Conservation (phyloP, 2,888 invertebrate genomes). For the Cyrtodaria siliqua region DNA sequence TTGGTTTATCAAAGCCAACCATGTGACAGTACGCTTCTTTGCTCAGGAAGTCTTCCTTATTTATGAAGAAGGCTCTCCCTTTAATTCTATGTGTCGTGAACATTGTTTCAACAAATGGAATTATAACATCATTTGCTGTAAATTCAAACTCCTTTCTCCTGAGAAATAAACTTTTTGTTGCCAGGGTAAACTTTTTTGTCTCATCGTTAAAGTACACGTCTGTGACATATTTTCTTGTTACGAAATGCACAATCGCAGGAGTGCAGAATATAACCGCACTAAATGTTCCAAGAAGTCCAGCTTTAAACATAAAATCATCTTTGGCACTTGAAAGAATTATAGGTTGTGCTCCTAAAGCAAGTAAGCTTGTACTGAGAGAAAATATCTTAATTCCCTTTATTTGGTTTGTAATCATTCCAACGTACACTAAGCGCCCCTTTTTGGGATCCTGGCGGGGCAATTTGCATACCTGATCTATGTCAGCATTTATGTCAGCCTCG, state of each 20-base stretch:
- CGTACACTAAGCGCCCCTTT: constrained; percentile 88
- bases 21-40: constrained; percentile 93
- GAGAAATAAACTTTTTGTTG: constrained; percentile 76
- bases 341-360: constrained; percentile 92
- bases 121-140: constrained; percentile 91
- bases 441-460: constrained; percentile 59
- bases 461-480: constrained; percentile 37
- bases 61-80: constrained; percentile 91
- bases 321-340: constrained; percentile 81
- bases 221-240: constrained; percentile 95
- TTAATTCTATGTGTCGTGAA: constrained; percentile 92
- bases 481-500: not conserved
- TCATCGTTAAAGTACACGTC: constrained; percentile 90
- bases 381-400: constrained; percentile 93
- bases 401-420: constrained; percentile 90
- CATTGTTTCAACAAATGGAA: constrained; percentile 93
- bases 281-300: constrained; percentile 89
- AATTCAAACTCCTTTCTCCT: constrained; percentile 88
- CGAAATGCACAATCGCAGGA: constrained; percentile 92
- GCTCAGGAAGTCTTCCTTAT: constrained; percentile 91
- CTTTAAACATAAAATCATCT: constrained; percentile 88
- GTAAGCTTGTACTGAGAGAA: constrained; percentile 91
- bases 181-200: constrained; percentile 77
- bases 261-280: constrained; percentile 94
- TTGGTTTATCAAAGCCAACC: constrained; percentile 96